phyloP scores from a whole-genome alignment of 1,140 invertebrate species.

The Polypedilum vanderplanki region DNA sequence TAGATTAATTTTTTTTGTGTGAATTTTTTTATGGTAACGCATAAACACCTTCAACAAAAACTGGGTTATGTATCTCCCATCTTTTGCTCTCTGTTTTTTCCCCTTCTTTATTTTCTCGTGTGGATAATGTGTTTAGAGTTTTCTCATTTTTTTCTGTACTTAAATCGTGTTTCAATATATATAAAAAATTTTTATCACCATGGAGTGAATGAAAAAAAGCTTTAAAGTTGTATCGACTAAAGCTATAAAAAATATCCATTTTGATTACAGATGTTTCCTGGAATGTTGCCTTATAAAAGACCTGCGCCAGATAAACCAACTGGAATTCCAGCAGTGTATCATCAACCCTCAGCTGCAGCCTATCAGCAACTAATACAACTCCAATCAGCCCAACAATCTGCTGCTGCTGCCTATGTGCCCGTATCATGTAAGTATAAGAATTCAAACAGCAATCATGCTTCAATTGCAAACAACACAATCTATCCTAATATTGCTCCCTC shows the following conservation, averaged over 20 bases:
- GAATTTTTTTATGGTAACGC: no score
- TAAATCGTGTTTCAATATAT: no score
- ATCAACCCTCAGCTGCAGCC: conserved; percentile 65
- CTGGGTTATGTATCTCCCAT: no score
- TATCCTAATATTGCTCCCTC: not conserved
- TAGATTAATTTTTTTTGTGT: no score
- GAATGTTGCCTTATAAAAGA: conserved; percentile 78
- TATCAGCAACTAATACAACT: conserved; percentile 89
- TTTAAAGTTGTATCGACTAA: no score
- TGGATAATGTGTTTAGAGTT: no score
- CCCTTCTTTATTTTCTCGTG: no score
- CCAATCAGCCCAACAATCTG: conserved; percentile 58
- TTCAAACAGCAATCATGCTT: conserved; percentile 48
- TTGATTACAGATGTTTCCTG: conserved; percentile 70
- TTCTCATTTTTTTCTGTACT: no score
- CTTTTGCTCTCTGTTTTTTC: no score
- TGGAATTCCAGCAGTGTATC: conserved; percentile 73
- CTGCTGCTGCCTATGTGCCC: conserved; percentile 54
- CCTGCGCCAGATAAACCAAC: conserved; percentile 73
- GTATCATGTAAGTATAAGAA: conserved; percentile 70
- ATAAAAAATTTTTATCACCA: no score
- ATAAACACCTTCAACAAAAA: no score
- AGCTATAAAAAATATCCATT: not conserved
- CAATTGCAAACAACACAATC: conserved; percentile 40
- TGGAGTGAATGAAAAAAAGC: no score